Evolutionary conservation across 2,797 vertebrate genomes (phyloP).

Genomic region (Sebastes miniatus): DNA sequence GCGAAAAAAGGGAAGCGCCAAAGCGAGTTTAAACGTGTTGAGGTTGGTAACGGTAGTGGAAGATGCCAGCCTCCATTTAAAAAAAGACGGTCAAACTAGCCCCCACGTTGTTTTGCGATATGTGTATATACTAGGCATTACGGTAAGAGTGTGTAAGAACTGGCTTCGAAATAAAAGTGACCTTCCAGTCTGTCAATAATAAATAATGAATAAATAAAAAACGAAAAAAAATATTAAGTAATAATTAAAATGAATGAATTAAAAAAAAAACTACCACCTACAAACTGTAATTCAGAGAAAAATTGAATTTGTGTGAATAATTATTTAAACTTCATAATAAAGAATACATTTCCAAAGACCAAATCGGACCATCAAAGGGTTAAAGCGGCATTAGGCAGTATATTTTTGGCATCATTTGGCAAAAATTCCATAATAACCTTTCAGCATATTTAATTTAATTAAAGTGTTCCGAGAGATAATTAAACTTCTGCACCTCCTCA

Average conservation of each 20-base stretch:
- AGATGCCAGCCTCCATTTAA: neutral
- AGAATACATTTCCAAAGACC: neutral
- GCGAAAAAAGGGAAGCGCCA: neutral
- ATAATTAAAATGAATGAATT: neutral
- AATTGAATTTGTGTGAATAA: neutral
- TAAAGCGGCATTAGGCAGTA: no score
- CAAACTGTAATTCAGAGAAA: neutral
- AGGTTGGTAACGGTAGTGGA: neutral
- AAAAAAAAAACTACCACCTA: neutral
- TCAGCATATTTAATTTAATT: no score
- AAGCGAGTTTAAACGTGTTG: neutral
- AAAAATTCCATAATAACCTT: no score
- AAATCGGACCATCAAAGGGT: neutral
- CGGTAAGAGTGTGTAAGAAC: neutral
- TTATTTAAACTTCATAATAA: neutral
- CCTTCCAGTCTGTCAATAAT: neutral
- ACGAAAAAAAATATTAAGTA: neutral
- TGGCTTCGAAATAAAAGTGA: neutral
- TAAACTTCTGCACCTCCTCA: no score
- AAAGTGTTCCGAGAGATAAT: no score
- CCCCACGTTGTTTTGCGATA: neutral
- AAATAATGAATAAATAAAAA: neutral
- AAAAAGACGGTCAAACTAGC: neutral
- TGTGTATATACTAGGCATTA: neutral
- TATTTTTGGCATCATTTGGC: no score